Conservation (phyloP, 2,888 invertebrate species). For the Listrodromus nycthemerus region DNA sequence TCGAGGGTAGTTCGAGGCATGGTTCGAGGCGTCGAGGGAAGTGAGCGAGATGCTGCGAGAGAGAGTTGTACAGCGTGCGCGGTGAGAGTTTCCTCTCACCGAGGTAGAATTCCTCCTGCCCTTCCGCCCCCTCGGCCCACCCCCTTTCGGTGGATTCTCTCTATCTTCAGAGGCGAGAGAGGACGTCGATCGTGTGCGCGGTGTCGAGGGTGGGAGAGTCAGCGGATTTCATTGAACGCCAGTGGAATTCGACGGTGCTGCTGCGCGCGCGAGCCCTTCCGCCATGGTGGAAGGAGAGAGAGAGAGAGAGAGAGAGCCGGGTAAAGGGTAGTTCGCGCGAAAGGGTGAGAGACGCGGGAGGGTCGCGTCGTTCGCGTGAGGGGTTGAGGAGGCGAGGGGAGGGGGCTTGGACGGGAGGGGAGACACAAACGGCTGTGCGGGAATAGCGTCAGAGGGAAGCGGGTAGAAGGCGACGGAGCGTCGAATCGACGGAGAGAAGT, state of each 20-base stretch:
- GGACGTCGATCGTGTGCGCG: constrained; percentile 53
- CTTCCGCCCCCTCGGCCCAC: background rate
- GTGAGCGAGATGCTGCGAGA: background rate
- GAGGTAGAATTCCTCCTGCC: background rate
- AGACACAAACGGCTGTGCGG: constrained; percentile 10
- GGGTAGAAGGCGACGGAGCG: constrained; percentile 47
- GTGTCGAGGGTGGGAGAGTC: constrained; percentile 57
- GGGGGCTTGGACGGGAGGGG: constrained; percentile 50
- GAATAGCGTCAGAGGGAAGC: constrained; percentile 35
- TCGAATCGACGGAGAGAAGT: constrained; percentile 20
- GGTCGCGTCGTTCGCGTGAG: constrained; percentile 34
- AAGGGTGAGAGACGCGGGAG: constrained; percentile 39
- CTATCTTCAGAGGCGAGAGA: constrained; percentile 21
- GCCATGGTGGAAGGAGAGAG: constrained; percentile 4
- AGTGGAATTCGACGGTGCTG: constrained; percentile 81
- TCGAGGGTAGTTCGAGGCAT: constrained; percentile 26
- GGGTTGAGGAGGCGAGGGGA: constrained; percentile 23
- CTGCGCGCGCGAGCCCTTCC: constrained; percentile 76
- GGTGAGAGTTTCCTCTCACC: constrained; percentile 33
- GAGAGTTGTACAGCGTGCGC: constrained; percentile 3
- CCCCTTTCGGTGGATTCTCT: constrained; percentile 7
- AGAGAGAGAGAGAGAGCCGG: background rate
- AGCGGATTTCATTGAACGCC: constrained; percentile 80
- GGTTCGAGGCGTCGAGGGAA: constrained; percentile 58
- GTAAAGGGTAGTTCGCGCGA: constrained; percentile 58